Base-by-base conservation (phyloP, 2,113 vertebrate species). In the Paramormyrops kingsleyae region DNA sequence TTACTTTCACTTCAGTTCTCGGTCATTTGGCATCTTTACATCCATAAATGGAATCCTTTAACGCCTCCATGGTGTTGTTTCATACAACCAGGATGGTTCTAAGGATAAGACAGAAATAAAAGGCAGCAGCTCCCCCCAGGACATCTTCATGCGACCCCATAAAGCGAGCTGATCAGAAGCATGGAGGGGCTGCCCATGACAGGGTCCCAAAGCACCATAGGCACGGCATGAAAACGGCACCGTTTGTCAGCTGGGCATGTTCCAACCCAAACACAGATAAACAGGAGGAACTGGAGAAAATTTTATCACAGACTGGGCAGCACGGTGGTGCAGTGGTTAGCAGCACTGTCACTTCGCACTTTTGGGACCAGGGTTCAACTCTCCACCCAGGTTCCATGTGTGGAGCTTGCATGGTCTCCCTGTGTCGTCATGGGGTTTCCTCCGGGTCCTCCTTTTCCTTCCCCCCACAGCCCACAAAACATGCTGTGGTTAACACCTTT, bases 1-100 rank as follows among this genome's bases (percentile, higher is more conserved):
- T 74, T 83, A 83, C 89, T 93, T 90, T 93, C 88, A 91, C 52
- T 4, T 31, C 24, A 52, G 46, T 91, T 89, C 70, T 59, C n/a
- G n/a, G 66, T 77, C 39, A 31, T 88, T 91, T 42, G 77, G 35
- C 62, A 49, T 50, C 66, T 90, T 90, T 93, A 52, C 12, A 56
- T 83, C 15, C 39, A 24, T 88, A 42, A 62, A 88, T n/a, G 2
- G 3, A 62, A 46, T 10, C 42, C 21, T 84, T 12, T 74, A 35
- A 27, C 15, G 9, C 2, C 27, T 35, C 66, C 13, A 39, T 19
- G 74, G 74, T 80, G 31, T 80, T 5, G 6, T 19, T 42, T 42
- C 35, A 39, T 42, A 15, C 74, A 80, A 42, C 35, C 15, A 80
- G 35, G 74, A 42, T 19, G 74, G 17, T 42, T 42, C 15, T 0